These are phyloP conservation scores for Celastrina argiolus DNA, from an alignment of 2,888 invertebrate genomes.

Conservation along the genomic window DNA sequence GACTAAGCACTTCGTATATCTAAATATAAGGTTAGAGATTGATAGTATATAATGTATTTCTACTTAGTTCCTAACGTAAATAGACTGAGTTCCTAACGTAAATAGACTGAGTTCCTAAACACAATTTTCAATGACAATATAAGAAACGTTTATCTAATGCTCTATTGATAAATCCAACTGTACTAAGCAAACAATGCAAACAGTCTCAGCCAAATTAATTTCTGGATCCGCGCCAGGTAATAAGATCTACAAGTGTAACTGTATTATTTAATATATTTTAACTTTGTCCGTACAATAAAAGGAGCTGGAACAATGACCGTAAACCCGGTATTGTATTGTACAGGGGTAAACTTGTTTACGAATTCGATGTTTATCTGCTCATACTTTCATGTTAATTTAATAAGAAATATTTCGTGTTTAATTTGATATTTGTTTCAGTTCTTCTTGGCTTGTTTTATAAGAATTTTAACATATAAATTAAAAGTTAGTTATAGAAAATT, in stretches of 20 bases:
- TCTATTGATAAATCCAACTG: not conserved
- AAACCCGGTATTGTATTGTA: slow-evolving; percentile 1
- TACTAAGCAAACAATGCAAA: not conserved
- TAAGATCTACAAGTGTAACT: not conserved
- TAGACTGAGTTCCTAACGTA: too few relatives aligned
- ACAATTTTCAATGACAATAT: not conserved
- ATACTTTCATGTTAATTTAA: slow-evolving; percentile 2
- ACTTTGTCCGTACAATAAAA: slow-evolving; percentile 13
- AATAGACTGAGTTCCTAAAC: too few relatives aligned
- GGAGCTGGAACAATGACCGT: slow-evolving; percentile 14
- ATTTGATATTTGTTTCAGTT: too few relatives aligned
- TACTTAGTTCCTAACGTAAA: too few relatives aligned
- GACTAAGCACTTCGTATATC: too few relatives aligned
- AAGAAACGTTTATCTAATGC: not conserved
- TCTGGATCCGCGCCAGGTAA: slow-evolving; percentile 17
- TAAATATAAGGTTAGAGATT: too few relatives aligned
- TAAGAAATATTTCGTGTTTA: not conserved
- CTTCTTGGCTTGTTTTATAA: too few relatives aligned
- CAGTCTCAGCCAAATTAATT: slow-evolving; percentile 4
- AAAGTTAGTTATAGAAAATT: too few relatives aligned
- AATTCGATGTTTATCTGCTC: slow-evolving; percentile 22
- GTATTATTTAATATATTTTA: not conserved
- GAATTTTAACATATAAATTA: too few relatives aligned
- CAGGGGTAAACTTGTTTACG: not conserved
- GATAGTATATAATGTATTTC: too few relatives aligned